Conservation (phyloP, 2,888 invertebrate genomes). For the Trichopoda pennipes region DNA sequence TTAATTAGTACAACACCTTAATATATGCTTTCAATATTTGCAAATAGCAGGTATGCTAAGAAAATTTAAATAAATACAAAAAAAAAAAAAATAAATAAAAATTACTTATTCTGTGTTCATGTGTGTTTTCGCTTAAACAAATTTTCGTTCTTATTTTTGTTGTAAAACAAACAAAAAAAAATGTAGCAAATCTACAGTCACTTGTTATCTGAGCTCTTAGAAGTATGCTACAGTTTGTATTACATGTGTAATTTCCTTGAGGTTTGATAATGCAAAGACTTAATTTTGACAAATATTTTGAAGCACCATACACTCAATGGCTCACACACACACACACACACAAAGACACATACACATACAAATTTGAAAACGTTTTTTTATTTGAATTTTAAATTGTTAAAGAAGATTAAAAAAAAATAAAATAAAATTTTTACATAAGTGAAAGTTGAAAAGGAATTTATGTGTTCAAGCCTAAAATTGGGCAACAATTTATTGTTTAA, state of each 20-base stretch:
- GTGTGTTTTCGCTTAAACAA: background rate
- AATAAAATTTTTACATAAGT: no score
- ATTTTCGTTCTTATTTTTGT: background rate
- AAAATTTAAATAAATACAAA: no score
- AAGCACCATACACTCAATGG: background rate
- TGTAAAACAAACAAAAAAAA: background rate
- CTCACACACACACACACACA: no score
- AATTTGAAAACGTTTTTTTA: background rate
- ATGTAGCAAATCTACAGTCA: slow-evolving; percentile 35
- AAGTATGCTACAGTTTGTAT: slow-evolving; percentile 38
- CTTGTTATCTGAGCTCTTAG: slow-evolving; percentile 42
- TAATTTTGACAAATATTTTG: slow-evolving; percentile 13
- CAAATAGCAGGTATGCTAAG: background rate
- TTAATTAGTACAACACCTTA: slow-evolving; percentile 25
- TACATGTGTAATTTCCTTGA: background rate
- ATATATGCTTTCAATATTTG: slow-evolving; percentile 34
- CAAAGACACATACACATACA: no score
- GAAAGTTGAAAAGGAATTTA: no score
- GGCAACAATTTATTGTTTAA: background rate
- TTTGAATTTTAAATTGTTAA: background rate
- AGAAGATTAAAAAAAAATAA: background rate
- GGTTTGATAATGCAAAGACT: slow-evolving; percentile 3
- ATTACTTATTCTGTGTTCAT: background rate
- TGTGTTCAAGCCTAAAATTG: background rate
- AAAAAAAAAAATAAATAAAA: slow-evolving; percentile 15